phyloP scores from a whole-genome alignment of 2,797 vertebrate genomes.

The Epinephelus awoara region DNA sequence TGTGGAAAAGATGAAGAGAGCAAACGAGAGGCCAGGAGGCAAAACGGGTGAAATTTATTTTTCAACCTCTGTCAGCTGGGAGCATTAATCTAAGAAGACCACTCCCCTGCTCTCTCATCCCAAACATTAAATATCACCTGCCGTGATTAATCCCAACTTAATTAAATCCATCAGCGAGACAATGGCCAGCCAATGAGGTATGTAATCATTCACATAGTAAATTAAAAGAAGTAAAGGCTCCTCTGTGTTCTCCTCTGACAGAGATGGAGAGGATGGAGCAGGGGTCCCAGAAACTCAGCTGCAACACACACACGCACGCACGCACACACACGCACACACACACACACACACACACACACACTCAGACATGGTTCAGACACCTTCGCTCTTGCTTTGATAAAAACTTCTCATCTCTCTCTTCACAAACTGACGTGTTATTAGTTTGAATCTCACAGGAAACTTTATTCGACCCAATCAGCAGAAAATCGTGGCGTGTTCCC shows the following conservation, averaged over 20 bases:
- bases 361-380: too few species aligned
- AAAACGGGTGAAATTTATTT: constrained; percentile 83
- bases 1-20: constrained; percentile 78
- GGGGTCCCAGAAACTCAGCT: constrained; percentile 78
- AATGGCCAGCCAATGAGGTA: constrained; percentile 99
- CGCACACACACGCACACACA: constrained; percentile 22
- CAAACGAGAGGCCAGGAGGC: constrained; percentile 75
- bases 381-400: constrained; percentile 30
- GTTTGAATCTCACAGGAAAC: too few species aligned
- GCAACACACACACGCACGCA: constrained; percentile 57
- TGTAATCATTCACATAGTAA: constrained; percentile 99
- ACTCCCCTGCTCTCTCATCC: constrained; percentile 80
- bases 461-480: too few species aligned
- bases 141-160: constrained; percentile 99
- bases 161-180: constrained; percentile 99
- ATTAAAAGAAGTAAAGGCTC: constrained; percentile 90
- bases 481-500: too few species aligned
- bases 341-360: constrained; percentile 40
- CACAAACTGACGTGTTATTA: too few species aligned
- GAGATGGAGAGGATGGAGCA: constrained; percentile 91
- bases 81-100: constrained; percentile 91
- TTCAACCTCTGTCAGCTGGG: constrained; percentile 85
- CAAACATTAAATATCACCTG: constrained; percentile 98
- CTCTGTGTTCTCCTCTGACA: constrained; percentile 89
- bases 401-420: neutral